These are phyloP conservation scores for Lithophane semibrunnea DNA, from an alignment of 2,888 invertebrate genomes.

Conservation along the genomic window DNA sequence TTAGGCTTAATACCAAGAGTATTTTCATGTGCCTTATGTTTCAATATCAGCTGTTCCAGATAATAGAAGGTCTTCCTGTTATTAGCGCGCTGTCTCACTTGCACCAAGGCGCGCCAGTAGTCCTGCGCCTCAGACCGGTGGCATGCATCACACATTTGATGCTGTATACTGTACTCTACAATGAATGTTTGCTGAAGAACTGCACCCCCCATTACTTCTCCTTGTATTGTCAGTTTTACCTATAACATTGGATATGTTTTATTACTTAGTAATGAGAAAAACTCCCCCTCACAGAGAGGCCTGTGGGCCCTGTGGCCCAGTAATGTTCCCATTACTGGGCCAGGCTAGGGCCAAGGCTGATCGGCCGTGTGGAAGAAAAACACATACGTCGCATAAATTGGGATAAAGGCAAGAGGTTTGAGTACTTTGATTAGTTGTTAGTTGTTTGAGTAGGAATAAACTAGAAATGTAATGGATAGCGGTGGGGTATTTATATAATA, in stretches of 20 bases:
- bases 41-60: conserved; percentile 98
- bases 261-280: not conserved
- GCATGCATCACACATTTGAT: conserved; percentile 99
- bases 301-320: not conserved
- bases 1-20: conserved; percentile 97
- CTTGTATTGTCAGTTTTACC: conserved; percentile 98
- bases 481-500: not conserved
- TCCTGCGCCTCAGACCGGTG: conserved; percentile 99
- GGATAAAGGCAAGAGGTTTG: not conserved
- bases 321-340: no score
- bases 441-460: not conserved
- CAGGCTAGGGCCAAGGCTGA: no score
- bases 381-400: not conserved
- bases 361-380: not conserved
- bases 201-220: conserved; percentile 97
- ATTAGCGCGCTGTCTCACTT: conserved; percentile 96
- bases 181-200: conserved; percentile 98
- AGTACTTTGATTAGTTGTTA: not conserved
- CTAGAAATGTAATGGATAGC: no score
- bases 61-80: conserved; percentile 99
- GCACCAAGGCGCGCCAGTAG: conserved; percentile 98
- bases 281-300: not conserved
- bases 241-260: conserved; percentile 69
- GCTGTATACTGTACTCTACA: conserved; percentile 97
- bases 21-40: conserved; percentile 97